Evolutionary conservation across 2,888 invertebrate species (phyloP), one percentile per base, ranked within the genome.

Genomic region (Aleiodes leptofemur): DNA sequence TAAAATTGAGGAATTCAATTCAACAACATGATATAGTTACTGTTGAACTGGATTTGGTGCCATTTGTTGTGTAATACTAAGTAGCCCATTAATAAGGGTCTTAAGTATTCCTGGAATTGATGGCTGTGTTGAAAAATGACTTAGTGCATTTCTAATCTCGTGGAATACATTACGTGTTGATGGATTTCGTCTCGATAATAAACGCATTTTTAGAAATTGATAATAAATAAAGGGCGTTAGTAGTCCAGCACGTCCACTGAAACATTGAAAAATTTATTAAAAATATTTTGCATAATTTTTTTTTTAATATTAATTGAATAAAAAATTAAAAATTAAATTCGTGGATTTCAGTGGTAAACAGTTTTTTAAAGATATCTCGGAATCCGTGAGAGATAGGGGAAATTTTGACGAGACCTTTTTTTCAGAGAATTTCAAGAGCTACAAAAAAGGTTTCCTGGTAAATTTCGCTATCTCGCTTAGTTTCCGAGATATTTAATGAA

Each of bases 141-240:
- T 96, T 8, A 95, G 91, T 0, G 93, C 90, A 80, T 94, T 91
- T 80, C 97, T 93, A 85, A 99, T 91, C 90, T 98, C 98, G 81
- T 93, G 92, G 91, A 98, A 98, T 90, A 97, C 95, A 89, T 95
- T 97, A 87, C 97, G 94, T 72, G 97, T 97, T 91, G 97, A 97
- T 0, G 98, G 98, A 92, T 99, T 99, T 83, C 99, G 94, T 75
- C 97, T 93, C 6, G 99, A 99, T 77, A 95, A 92, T 91, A 99
- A 98, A 78, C 99, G 94, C 88, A 97, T 93, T 77, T 95, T 93
- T 85, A 99, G 91, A 91, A 99, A 99, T 89, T 98, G 96, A 91
- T 98, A 99, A 92, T 99, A 99, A 85, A 98, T 94, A 90, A 99
- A 96, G 59, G 98, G 98, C 13, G 98, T 96, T 86, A 99, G 91